Evolutionary conservation across 2,113 vertebrate species (phyloP).

Genomic region (Onychorhynchus coronatus): DNA sequence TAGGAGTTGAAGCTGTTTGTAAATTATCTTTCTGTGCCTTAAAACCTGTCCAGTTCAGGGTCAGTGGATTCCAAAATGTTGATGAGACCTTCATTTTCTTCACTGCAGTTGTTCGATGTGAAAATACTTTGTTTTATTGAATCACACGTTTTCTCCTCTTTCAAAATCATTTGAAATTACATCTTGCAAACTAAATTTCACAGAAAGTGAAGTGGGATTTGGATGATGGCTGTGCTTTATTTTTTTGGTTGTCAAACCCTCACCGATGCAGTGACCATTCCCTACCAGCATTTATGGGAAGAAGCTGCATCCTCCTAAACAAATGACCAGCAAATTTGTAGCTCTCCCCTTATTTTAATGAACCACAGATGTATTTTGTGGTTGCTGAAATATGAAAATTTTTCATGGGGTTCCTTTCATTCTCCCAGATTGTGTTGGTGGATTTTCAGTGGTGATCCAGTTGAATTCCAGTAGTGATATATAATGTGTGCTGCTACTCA

Average conservation of each 20-base stretch:
- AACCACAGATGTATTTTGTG: background rate
- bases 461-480: background rate
- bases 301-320: background rate
- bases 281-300: rapidly evolving
- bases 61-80: rapidly evolving
- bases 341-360: background rate
- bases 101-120: rapidly evolving
- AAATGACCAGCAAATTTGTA: background rate
- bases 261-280: rapidly evolving
- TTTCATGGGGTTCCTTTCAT: background rate
- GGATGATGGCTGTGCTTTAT: background rate
- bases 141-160: background rate
- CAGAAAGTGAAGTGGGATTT: background rate
- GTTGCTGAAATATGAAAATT: background rate
- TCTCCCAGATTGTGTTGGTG: background rate
- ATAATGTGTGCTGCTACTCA: background rate
- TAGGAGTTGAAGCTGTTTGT: background rate
- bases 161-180: background rate
- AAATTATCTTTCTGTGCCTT: background rate
- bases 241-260: background rate
- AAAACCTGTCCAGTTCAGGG: background rate
- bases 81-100: background rate
- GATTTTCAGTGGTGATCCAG: background rate
- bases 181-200: background rate
- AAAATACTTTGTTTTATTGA: background rate